Evolutionary conservation across 2,113 vertebrate genomes (phyloP).

Genomic region (Fulmarus glacialis): DNA sequence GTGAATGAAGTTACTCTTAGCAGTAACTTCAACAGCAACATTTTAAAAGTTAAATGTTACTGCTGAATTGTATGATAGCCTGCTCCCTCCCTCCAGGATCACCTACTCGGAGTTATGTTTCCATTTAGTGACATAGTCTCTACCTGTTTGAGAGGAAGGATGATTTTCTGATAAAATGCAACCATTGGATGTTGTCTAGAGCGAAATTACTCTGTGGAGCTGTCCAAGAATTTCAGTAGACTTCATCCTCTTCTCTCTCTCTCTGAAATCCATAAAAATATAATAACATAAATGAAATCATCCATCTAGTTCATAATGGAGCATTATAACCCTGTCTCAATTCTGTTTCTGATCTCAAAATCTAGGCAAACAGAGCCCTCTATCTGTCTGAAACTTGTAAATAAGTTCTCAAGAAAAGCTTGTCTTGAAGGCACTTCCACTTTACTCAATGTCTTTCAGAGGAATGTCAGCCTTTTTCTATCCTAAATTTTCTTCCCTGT

Average conservation of each 20-base stretch:
- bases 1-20: neutral
- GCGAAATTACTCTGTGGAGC: neutral
- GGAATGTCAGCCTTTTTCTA: neutral
- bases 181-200: neutral
- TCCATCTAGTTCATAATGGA: neutral
- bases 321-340: neutral
- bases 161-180: neutral
- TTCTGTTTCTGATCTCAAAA: constrained; percentile 1
- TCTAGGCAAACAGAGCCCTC: constrained; percentile 28
- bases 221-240: neutral
- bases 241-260: neutral
- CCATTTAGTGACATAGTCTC: neutral
- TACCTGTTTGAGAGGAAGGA: neutral
- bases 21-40: neutral
- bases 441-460: neutral
- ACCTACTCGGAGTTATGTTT: accelerated
- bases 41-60: neutral
- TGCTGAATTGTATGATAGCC: accelerated
- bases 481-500: neutral
- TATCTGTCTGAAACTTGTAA: constrained; percentile 2
- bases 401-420: neutral
- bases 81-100: neutral
- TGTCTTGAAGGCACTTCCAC: neutral
- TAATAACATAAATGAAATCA: neutral
- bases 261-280: neutral